Conservation (phyloP, 1,140 invertebrate genomes). For the Pachyrhynchus sulphureomaculatus region DNA sequence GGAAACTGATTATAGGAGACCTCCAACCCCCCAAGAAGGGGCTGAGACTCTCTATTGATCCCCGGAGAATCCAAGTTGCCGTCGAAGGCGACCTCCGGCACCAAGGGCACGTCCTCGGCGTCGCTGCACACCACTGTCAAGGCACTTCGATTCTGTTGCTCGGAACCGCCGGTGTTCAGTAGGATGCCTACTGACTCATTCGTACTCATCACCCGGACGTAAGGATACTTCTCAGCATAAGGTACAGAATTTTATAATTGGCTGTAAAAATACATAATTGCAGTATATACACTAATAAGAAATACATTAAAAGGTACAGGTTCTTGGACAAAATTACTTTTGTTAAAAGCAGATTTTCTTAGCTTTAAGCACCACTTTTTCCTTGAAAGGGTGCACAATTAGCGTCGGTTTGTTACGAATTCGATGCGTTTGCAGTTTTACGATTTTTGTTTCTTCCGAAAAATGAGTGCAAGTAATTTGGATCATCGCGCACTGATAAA, state of each 20-base stretch:
- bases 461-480: too few relatives aligned
- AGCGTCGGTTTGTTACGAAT: too few relatives aligned
- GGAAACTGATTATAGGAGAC: constrained; percentile 78
- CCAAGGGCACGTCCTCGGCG: constrained; percentile 65
- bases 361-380: too few relatives aligned
- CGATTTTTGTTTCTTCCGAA: too few relatives aligned
- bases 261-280: too few relatives aligned
- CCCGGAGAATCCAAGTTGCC: constrained; percentile 72
- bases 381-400: too few relatives aligned
- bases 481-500: too few relatives aligned
- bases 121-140: constrained; percentile 46
- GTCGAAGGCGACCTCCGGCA: constrained; percentile 66
- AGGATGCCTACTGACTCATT: constrained; percentile 48
- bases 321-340: too few relatives aligned
- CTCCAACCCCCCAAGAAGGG: constrained; percentile 78
- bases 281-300: too few relatives aligned
- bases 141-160: constrained; percentile 45
- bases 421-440: too few relatives aligned
- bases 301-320: too few relatives aligned
- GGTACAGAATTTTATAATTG: not conserved
- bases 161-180: constrained; percentile 42
- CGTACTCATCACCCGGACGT: constrained; percentile 47
- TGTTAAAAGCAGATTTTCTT: too few relatives aligned
- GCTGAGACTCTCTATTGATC: constrained; percentile 83
- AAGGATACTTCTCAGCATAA: constrained; percentile 5